phyloP scores from a whole-genome alignment of 2,113 vertebrate species.

The Craseonycteris thonglongyai region DNA sequence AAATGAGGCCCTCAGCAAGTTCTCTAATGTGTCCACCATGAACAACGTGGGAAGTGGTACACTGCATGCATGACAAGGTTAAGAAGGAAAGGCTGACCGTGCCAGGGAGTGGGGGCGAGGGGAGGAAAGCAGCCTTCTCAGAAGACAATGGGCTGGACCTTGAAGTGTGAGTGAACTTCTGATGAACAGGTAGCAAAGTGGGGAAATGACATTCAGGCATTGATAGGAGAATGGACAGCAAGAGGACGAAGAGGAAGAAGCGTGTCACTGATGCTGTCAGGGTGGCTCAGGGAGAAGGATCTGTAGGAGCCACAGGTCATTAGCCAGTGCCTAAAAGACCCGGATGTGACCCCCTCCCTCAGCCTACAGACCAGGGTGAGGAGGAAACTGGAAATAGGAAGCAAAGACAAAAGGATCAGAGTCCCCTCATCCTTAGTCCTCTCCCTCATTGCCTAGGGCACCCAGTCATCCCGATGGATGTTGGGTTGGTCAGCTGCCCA shows the following conservation, averaged over 20 bases:
- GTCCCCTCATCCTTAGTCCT: background rate
- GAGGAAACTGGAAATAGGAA: background rate
- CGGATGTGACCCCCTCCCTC: background rate
- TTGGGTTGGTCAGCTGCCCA: background rate
- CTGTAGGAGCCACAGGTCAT: background rate
- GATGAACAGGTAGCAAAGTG: background rate
- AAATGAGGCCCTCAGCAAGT: background rate
- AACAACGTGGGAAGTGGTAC: background rate
- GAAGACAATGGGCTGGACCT: background rate
- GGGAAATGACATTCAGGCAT: background rate
- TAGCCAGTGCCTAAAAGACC: background rate
- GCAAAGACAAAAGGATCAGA: background rate
- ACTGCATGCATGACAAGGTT: background rate
- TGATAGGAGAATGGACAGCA: background rate
- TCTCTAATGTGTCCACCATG: background rate
- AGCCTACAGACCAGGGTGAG: background rate
- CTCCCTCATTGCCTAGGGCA: too few species aligned
- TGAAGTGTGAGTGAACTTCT: background rate
- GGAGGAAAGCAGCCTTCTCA: background rate
- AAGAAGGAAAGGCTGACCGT: background rate
- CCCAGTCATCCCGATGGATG: accelerated
- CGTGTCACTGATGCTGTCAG: background rate
- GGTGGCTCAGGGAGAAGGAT: background rate
- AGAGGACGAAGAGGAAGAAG: background rate
- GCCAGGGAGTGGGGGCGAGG: too few species aligned